phyloP scores from a whole-genome alignment of 2,888 invertebrate species.

The Xestia xanthographa region DNA sequence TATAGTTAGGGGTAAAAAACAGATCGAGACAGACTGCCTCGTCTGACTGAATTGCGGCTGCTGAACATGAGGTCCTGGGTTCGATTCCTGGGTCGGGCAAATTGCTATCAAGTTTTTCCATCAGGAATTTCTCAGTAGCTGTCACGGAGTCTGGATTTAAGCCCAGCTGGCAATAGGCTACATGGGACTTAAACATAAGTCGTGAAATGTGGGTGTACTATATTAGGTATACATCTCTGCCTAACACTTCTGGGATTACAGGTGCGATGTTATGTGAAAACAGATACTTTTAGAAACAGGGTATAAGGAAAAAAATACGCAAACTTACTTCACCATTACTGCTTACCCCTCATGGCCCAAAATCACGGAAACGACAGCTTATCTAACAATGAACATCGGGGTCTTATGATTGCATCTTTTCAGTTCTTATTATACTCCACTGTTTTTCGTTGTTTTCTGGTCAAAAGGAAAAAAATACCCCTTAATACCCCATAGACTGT shows the following conservation, averaged over 20 bases:
- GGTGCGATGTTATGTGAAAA: background rate
- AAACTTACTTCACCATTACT: background rate
- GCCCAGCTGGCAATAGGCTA: too few species aligned
- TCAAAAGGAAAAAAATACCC: background rate
- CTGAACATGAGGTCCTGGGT: too few species aligned
- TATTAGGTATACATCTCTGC: background rate
- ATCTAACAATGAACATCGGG: conserved; percentile 25
- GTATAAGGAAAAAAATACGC: background rate
- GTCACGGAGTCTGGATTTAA: too few species aligned
- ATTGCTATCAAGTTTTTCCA: too few species aligned
- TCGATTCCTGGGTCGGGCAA: too few species aligned
- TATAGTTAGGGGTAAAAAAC: background rate
- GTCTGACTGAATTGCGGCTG: too few species aligned
- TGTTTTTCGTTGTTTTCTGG: conserved; percentile 15
- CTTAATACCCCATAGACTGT: conserved; percentile 7
- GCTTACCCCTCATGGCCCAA: conserved; percentile 12
- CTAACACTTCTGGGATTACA: background rate
- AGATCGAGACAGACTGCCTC: background rate
- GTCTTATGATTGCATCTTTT: conserved; percentile 31
- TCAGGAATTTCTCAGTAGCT: background rate
- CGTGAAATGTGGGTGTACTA: background rate
- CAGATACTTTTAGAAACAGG: background rate
- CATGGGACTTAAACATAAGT: background rate
- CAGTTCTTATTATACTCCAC: conserved; percentile 18
- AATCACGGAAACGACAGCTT: conserved; percentile 48